These are phyloP conservation scores for Rosalia funebris DNA, from an alignment of 2,888 invertebrate species.

Conservation along the genomic window DNA sequence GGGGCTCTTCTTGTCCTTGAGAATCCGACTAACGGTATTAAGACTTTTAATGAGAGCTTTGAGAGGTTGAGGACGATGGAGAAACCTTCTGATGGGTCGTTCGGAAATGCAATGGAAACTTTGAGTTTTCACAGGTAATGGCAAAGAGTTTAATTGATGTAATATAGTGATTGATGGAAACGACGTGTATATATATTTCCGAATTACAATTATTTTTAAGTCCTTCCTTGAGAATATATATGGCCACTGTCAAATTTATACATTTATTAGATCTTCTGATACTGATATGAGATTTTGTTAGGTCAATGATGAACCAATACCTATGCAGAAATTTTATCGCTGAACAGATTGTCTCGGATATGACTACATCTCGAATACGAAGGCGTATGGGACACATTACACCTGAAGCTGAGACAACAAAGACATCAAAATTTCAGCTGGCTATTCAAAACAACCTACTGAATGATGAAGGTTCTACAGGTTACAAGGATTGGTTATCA, in stretches of 20 bases:
- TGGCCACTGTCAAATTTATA: too few species aligned
- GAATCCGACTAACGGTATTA: conserved; percentile 51
- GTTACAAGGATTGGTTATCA: conserved; percentile 79
- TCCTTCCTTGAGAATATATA: too few species aligned
- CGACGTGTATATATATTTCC: too few species aligned
- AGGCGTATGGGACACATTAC: conserved; percentile 59
- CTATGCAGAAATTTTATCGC: conserved; percentile 79
- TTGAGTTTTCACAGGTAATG: conserved; percentile 78
- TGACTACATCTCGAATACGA: conserved; percentile 65
- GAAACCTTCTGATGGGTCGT: conserved; percentile 66
- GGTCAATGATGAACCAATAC: conserved; percentile 83
- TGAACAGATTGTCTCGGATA: conserved; percentile 76
- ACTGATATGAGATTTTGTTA: too few species aligned
- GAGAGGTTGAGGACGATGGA: neutral
- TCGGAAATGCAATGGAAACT: conserved; percentile 71
- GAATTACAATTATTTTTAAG: too few species aligned
- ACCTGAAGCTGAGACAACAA: conserved; percentile 51
- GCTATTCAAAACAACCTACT: conserved; percentile 66
- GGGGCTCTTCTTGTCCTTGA: conserved; percentile 70
- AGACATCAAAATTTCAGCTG: conserved; percentile 42
- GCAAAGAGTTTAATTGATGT: too few species aligned
- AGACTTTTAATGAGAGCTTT: conserved; percentile 35
- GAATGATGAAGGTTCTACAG: conserved; percentile 76
- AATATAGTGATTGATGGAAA: too few species aligned
- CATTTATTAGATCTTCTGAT: too few species aligned